These are phyloP conservation scores for Rhorus exstirpatorius DNA, from an alignment of 2,888 invertebrate genomes.

Conservation along the genomic window DNA sequence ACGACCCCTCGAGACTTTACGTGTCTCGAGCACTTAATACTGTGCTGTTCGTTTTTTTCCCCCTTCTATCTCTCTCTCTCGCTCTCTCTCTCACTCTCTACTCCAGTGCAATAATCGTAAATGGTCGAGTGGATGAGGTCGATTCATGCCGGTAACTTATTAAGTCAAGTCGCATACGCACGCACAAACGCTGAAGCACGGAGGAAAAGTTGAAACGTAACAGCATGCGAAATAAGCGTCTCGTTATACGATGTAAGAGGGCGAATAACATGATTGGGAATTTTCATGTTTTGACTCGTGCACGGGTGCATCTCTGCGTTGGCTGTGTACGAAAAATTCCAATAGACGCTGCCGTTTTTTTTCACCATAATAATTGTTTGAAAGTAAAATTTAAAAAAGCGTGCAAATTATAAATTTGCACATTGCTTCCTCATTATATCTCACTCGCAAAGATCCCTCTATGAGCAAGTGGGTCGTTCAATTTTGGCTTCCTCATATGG, in stretches of 20 bases:
- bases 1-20: constrained; percentile 39
- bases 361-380: no score
- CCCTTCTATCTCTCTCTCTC: constrained; percentile 2
- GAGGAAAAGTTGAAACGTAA: constrained; percentile 10
- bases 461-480: no score
- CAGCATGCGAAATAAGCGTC: constrained; percentile 4
- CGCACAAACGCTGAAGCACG: constrained; percentile 21
- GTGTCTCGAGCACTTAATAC: constrained; percentile 38
- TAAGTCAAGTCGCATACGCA: constrained; percentile 52
- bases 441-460: no score
- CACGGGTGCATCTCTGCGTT: not conserved
- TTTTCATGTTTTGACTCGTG: constrained; percentile 8
- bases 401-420: no score
- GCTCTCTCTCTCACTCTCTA: no score
- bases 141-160: constrained; percentile 53
- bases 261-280: constrained; percentile 12
- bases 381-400: no score
- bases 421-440: no score
- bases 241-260: constrained; percentile 26
- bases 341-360: no score
- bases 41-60: not conserved
- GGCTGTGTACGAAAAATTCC: no score
- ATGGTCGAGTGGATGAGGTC: constrained; percentile 53
- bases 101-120: constrained; percentile 16
- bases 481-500: no score